A percentile compares a stretch with the other conserved stretches of the same genome.
Evolutionary conservation across 2,113 vertebrate species (phyloP).

Genomic region (Stigmatopora nigra): DNA sequence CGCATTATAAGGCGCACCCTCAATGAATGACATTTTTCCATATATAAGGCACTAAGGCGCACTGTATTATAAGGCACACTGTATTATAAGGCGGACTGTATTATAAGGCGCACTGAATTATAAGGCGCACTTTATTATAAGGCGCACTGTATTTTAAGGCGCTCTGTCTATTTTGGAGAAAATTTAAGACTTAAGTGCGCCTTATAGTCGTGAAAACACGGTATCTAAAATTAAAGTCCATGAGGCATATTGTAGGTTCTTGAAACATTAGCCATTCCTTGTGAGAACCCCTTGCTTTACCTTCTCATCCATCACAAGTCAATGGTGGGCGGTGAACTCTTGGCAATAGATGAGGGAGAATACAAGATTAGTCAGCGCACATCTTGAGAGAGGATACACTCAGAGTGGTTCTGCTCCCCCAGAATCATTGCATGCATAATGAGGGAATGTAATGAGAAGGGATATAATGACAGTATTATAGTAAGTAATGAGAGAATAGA

Average conservation of each 20-base stretch:
- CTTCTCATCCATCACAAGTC: conserved; percentile 44
- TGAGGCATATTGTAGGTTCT: conserved; percentile 27
- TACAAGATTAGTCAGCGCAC: conserved; percentile 48
- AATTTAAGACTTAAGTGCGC: too few species aligned
- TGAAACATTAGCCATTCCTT: conserved; percentile 41
- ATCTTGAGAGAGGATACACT: conserved; percentile 33
- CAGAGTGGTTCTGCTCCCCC: conserved; percentile 35
- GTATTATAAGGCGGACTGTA: too few species aligned
- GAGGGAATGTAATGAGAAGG: conserved; percentile 49
- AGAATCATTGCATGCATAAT: conserved; percentile 48
- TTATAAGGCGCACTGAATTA: too few species aligned
- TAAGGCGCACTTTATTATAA: too few species aligned
- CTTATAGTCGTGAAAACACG: too few species aligned
- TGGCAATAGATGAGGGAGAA: conserved; percentile 40
- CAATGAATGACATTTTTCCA: too few species aligned
- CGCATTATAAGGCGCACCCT: too few species aligned
- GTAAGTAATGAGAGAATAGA: conserved; percentile 59
- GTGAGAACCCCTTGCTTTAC: conserved; percentile 23
- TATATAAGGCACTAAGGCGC: too few species aligned
- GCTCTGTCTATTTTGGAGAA: too few species aligned
- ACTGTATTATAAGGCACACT: too few species aligned
- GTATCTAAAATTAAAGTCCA: conserved; percentile 17
- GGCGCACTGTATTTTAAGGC: too few species aligned
- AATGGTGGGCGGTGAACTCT: conserved; percentile 40
- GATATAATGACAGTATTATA: conserved; percentile 46